These are phyloP conservation scores for Mactra quadrangularis DNA, from an alignment of 1,140 invertebrate species.

Conservation along the genomic window DNA sequence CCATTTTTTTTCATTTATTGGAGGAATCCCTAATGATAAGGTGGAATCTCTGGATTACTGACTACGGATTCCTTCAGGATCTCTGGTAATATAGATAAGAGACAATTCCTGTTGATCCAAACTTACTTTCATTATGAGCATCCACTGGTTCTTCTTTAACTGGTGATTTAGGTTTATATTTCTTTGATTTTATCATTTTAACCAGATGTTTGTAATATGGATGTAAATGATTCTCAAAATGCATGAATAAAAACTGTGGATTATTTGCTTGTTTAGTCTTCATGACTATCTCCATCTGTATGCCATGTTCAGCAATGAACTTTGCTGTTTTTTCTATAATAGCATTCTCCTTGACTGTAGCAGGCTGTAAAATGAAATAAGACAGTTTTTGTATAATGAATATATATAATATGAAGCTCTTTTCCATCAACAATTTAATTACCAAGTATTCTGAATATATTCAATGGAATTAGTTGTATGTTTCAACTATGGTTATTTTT, in stretches of 20 bases:
- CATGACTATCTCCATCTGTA: conserved; percentile 99
- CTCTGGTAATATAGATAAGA: too few relatives aligned
- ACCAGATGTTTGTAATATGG: conserved; percentile 94
- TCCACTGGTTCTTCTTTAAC: conserved; percentile 61
- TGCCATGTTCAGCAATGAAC: conserved; percentile 96
- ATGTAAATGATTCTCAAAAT: conserved; percentile 92
- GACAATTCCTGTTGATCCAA: too few relatives aligned
- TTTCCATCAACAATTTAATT: too few relatives aligned
- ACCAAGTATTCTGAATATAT: too few relatives aligned
- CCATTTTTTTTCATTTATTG: too few relatives aligned
- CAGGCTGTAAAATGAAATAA: conserved; percentile 93
- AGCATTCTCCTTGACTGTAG: conserved; percentile 94
- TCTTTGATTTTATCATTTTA: conserved; percentile 82
- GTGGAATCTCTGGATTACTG: too few relatives aligned
- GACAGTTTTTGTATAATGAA: too few relatives aligned
- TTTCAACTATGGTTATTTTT: too few relatives aligned
- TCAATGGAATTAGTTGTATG: too few relatives aligned
- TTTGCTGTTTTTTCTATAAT: conserved; percentile 98
- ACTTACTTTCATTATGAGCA: conserved; percentile 57
- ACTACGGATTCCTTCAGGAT: too few relatives aligned
- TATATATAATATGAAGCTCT: too few relatives aligned
- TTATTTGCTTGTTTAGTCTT: conserved; percentile 98
- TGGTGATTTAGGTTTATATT: conserved; percentile 86
- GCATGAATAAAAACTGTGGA: conserved; percentile 96
- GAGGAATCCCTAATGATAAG: too few relatives aligned